Percentiles rank a stretch among this genome's conserved stretches.
phyloP scores from a whole-genome alignment of 2,113 vertebrate species.

The Glaucidium brasilianum region DNA sequence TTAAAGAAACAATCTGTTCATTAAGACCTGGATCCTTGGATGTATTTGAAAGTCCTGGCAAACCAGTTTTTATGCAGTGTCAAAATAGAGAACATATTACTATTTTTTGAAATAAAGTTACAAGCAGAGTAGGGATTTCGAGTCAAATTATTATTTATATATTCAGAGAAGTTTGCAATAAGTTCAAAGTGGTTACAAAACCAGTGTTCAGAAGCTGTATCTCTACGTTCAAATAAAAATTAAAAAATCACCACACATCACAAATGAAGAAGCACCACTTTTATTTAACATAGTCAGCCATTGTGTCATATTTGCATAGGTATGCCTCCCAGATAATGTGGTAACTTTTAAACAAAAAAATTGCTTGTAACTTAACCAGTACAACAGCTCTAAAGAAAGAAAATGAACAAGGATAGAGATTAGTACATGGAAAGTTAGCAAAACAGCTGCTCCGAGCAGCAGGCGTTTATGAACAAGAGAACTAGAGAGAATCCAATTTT shows the following conservation, averaged over 20 bases:
- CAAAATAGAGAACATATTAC: background rate
- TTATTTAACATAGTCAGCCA: background rate
- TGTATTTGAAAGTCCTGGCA: background rate
- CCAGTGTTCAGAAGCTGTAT: background rate
- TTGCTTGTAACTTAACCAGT: background rate
- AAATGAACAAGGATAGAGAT: background rate
- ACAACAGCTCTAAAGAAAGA: background rate
- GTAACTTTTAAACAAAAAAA: background rate
- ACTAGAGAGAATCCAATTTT: slow-evolving; percentile 40
- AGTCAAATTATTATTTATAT: background rate
- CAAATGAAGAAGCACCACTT: background rate
- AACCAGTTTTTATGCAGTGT: background rate
- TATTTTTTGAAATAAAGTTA: background rate
- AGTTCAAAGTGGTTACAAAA: background rate
- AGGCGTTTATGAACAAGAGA: background rate
- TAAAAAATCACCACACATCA: background rate
- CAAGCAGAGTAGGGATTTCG: background rate
- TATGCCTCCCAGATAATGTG: background rate
- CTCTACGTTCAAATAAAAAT: background rate
- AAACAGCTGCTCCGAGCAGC: slow-evolving; percentile 46
- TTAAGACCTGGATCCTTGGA: background rate
- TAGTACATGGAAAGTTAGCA: background rate
- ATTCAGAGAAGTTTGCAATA: background rate
- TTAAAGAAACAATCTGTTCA: background rate
- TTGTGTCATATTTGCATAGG: background rate